Conservation (phyloP, 2,888 invertebrate species). For the Nephrotoma appendiculata region DNA sequence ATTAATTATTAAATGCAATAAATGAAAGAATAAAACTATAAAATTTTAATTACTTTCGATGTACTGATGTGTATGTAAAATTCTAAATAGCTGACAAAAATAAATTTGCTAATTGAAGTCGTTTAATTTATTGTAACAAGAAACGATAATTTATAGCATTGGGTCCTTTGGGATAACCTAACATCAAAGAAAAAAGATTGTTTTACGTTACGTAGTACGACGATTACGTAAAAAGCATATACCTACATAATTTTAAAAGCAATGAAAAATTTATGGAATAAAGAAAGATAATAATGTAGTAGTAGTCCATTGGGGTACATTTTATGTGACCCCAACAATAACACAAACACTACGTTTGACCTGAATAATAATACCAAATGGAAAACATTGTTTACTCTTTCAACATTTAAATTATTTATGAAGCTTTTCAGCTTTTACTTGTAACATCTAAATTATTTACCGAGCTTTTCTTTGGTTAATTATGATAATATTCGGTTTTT, state of each 20-base stretch:
- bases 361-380: neutral
- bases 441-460: neutral
- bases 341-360: neutral
- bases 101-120: neutral
- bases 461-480: neutral
- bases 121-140: neutral
- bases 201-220: no score
- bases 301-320: neutral
- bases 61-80: neutral
- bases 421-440: neutral
- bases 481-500: no score
- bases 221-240: no score
- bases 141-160: neutral
- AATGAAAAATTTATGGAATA: neutral
- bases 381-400: neutral
- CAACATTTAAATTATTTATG: neutral
- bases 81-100: neutral
- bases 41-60: neutral
- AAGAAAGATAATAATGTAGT: neutral
- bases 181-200: no score
- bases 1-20: neutral
- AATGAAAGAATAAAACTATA: neutral
- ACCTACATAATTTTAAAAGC: no score
- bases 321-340: neutral
- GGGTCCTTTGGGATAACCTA: no score